A percentile compares a stretch with the other conserved stretches of the same genome.
Evolutionary conservation across 2,113 vertebrate species (phyloP).

Genomic region (Paracanthobrama guichenoti): DNA sequence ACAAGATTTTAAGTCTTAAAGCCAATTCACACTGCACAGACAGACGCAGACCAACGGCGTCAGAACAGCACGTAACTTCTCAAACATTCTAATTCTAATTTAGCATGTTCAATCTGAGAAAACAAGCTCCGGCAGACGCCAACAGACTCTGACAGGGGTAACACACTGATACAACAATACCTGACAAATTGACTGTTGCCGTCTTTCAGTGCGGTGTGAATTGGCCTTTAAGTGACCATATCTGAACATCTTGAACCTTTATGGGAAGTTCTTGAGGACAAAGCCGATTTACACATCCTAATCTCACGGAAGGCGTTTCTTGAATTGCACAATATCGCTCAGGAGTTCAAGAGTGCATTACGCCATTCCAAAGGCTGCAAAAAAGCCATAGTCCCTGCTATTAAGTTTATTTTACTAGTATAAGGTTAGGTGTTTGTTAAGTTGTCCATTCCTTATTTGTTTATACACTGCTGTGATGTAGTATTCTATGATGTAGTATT

Average conservation of each 20-base stretch:
- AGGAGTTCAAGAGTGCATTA: neutral
- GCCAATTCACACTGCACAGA: no score
- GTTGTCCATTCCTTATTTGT: neutral
- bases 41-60: no score
- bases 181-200: no score
- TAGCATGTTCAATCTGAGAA: no score
- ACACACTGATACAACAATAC: no score
- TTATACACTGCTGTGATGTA: neutral
- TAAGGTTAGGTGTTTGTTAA: neutral
- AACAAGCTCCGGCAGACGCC: no score
- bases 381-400: neutral
- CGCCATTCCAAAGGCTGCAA: neutral
- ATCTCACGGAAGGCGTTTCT: neutral
- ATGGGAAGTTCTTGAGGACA: neutral
- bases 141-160: neutral
- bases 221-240: neutral
- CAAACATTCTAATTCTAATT: no score
- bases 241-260: neutral
- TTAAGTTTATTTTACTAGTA: neutral
- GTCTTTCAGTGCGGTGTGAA: no score
- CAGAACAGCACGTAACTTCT: no score
- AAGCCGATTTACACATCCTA: neutral
- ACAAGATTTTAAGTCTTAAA: neutral
- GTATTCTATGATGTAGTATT: no score
- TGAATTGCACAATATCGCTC: neutral